Evolutionary conservation across 1,140 invertebrate species (phyloP), one percentile per base, ranked within the genome.

Genomic region (Lasaia peninsularis): DNA sequence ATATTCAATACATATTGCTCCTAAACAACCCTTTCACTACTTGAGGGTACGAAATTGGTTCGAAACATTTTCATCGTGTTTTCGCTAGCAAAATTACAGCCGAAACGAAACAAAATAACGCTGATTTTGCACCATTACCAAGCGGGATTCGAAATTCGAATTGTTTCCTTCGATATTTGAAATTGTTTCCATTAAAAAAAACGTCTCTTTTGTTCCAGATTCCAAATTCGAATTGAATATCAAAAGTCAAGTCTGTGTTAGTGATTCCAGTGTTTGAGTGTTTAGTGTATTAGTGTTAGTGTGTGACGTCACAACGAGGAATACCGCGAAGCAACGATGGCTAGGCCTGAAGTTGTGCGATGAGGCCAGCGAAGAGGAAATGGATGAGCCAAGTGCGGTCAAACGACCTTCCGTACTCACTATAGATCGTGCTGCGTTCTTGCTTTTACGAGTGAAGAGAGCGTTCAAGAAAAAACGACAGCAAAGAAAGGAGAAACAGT

Each of bases 391-490:
- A 2, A 75, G 77, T 66, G 74, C 80, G 55, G 73, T 78, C 61
- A 90, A 90, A 77, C 81, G 87, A 61, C 88, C 86, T 16, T 86
- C 86, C 33, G 92, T 92, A 24, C 90, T 96, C 60, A 95, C 94
- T 57, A 96, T 96, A 74, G 95, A 96, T 89, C 91, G 95, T 59
- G 96, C 96, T 28, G 96, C 96, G 16, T 97, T 97, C 85, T 91
- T 97, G 14, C 91, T 97, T 58, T 90, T 97, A 56, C 89, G 96
- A 62, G 95, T 97, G 34, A 96, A 96, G 76, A 93, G 94, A 77
- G 96, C 95, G 16, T 97, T 97, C 89, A 96, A 95, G 85, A 97
- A 96, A 90, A 97, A 96, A 85, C 94, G 95, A 68, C 93, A 96
- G 73, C 93, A 95, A 75, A 90, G 94, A 59, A 96, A 96, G 74